Evolutionary conservation across 2,113 vertebrate genomes (phyloP).

Genomic region (Peromyscus maniculatus): DNA sequence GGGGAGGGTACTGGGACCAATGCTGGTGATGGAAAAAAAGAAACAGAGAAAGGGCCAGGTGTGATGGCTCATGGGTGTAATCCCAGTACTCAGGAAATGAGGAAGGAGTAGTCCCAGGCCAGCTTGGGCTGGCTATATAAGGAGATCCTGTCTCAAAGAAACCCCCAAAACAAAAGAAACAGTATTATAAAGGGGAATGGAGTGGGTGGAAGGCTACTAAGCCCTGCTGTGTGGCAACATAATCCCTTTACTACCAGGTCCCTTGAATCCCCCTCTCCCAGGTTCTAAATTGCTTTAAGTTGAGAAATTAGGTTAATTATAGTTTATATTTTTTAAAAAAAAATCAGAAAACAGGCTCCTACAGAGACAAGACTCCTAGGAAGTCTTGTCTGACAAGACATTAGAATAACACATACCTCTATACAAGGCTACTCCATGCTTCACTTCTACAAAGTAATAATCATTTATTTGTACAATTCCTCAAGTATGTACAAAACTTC

Average conservation of each 20-base stretch:
- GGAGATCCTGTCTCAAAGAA: neutral
- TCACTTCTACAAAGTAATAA: constrained; percentile 16
- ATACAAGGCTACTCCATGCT: neutral
- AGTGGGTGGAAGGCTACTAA: neutral
- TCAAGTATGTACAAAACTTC: neutral
- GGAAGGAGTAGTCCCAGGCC: neutral
- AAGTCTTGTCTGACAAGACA: neutral
- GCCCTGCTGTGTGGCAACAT: neutral
- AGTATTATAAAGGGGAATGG: neutral
- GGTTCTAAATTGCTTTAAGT: neutral
- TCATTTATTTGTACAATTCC: neutral
- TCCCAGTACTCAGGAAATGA: neutral
- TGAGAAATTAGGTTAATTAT: neutral
- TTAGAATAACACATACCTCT: neutral
- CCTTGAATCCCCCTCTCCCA: neutral
- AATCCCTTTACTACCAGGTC: neutral
- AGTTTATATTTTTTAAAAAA: neutral
- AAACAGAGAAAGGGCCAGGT: neutral
- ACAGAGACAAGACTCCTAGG: neutral
- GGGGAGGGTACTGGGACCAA: neutral
- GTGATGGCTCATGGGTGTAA: too few species aligned
- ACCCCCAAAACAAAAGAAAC: neutral
- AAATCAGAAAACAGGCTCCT: neutral
- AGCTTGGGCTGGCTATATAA: neutral
- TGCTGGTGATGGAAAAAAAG: neutral